Conservation (phyloP, 2,797 vertebrate genomes). For the Malurus leucopterus region DNA sequence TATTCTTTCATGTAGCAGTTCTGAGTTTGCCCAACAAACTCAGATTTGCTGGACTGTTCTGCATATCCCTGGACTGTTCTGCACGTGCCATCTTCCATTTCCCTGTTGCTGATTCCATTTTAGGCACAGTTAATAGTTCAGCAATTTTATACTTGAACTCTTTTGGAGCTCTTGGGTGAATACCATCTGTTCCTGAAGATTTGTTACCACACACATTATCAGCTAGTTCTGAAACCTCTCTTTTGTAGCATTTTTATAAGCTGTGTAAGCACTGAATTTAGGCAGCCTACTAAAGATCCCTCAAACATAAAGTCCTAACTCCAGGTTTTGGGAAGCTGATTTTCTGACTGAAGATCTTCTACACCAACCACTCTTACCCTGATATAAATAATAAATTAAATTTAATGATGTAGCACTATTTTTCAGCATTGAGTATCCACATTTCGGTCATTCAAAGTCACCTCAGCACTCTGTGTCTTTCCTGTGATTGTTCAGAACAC, state of each 20-base stretch:
- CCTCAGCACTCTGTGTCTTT: background rate
- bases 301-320: background rate
- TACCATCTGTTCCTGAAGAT: background rate
- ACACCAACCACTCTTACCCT: background rate
- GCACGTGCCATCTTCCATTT: background rate
- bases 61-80: background rate
- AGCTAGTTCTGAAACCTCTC: background rate
- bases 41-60: background rate
- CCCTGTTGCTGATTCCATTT: background rate
- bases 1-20: background rate
- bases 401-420: background rate
- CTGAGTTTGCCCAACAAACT: background rate
- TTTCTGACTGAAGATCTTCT: background rate
- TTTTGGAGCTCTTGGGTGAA: slow-evolving; percentile 1
- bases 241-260: background rate
- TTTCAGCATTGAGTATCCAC: background rate
- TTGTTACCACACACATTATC: background rate
- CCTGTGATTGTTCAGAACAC: background rate
- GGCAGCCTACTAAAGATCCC: background rate
- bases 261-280: background rate
- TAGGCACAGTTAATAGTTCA: background rate
- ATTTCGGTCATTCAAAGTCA: background rate
- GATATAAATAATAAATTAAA: background rate
- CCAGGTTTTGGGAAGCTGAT: background rate
- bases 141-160: background rate